Evolutionary conservation across 2,113 vertebrate species (phyloP).

Genomic region (Bombycilla garrulus): DNA sequence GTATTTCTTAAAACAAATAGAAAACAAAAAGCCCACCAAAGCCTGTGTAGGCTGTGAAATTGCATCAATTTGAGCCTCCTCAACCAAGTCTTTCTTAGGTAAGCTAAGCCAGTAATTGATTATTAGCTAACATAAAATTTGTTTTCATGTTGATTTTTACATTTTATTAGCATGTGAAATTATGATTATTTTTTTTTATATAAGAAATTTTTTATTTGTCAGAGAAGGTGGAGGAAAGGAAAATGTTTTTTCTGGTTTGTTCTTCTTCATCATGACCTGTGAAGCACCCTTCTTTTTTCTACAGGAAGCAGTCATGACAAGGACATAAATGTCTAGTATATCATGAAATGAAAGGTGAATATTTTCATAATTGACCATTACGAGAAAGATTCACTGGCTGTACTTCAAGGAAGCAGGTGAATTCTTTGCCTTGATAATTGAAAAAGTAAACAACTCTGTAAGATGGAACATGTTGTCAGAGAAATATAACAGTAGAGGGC

Average conservation of each 20-base stretch:
- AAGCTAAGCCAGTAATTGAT: neutral
- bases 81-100: neutral
- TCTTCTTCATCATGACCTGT: neutral
- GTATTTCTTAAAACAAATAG: neutral
- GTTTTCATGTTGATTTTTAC: neutral
- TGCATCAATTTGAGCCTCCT: neutral
- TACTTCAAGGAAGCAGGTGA: conserved; percentile 1
- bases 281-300: neutral
- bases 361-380: neutral
- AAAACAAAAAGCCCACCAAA: neutral
- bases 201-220: neutral
- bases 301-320: neutral
- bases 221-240: neutral
- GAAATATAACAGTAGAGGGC: neutral
- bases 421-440: conserved; percentile 16
- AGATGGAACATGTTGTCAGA: neutral
- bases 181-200: neutral
- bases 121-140: neutral
- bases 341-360: neutral
- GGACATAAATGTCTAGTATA: neutral
- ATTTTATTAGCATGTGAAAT: neutral
- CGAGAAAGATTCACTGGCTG: neutral
- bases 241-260: neutral
- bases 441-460: neutral
- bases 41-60: neutral